Percentiles rank a stretch among this genome's conserved stretches.
Conservation (phyloP, 2,113 vertebrate species). For the Sceloporus tristichus region DNA sequence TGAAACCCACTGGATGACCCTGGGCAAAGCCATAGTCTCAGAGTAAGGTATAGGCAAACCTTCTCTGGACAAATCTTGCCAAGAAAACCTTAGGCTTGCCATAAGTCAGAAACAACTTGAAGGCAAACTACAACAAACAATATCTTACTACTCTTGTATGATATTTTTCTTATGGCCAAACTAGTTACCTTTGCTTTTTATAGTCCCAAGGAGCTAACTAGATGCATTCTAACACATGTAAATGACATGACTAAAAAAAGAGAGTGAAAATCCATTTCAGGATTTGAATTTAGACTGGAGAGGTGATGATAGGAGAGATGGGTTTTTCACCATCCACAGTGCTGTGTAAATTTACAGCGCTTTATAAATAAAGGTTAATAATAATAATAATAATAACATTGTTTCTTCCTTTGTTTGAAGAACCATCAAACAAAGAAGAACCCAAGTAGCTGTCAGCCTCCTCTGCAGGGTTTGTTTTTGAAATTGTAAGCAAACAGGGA, state of each 20-base stretch:
- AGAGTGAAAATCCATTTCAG: neutral
- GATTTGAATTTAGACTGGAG: neutral
- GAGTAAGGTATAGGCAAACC: no score
- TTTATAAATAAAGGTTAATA: no score
- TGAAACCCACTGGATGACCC: no score
- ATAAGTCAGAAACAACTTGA: no score
- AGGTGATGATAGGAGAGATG: neutral
- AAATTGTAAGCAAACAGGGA: neutral
- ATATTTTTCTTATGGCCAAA: no score
- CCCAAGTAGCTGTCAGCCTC: neutral
- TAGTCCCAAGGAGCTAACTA: neutral
- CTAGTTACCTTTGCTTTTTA: neutral
- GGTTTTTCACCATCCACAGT: neutral
- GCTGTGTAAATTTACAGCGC: no score
- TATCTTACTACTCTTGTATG: no score
- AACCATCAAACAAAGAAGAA: neutral
- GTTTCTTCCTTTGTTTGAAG: neutral
- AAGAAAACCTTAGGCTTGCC: no score
- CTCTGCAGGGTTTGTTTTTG: neutral
- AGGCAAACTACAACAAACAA: no score
- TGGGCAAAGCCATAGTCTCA: no score
- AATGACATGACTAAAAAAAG: neutral
- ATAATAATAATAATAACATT: no score
- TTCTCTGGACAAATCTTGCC: no score
- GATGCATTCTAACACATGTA: neutral